These are phyloP conservation scores for Ditylenchus weischeri DNA, from an alignment of 2,888 invertebrate genomes.

Conservation along the genomic window DNA sequence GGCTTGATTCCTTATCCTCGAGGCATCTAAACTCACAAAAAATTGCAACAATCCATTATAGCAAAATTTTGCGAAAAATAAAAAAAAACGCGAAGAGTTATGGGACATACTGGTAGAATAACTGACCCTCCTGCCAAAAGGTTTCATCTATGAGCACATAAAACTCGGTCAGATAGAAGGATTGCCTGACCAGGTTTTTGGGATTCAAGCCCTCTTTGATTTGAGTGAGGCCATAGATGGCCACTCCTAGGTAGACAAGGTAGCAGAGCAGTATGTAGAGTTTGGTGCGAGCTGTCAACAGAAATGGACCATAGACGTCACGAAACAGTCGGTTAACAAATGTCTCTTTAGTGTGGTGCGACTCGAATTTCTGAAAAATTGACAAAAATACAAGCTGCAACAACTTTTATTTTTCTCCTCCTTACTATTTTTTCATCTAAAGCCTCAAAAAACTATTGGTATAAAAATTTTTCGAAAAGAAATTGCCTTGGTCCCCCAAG, in stretches of 20 bases:
- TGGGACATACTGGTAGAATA: too few species aligned
- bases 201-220: constrained; percentile 50
- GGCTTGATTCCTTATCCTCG: too few species aligned
- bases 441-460: too few species aligned
- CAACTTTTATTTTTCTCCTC: too few species aligned
- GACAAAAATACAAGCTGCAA: too few species aligned
- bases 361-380: constrained; percentile 30
- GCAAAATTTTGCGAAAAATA: too few species aligned
- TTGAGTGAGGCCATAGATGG: constrained; percentile 46
- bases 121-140: constrained; percentile 55
- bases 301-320: constrained; percentile 54
- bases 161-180: constrained; percentile 54
- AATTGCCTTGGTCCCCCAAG: too few species aligned
- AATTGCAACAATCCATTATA: too few species aligned
- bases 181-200: constrained; percentile 45
- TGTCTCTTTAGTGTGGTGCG: constrained; percentile 46
- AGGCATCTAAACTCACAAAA: too few species aligned
- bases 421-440: too few species aligned
- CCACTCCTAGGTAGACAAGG: constrained; percentile 45
- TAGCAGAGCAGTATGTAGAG: constrained; percentile 35
- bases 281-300: constrained; percentile 43
- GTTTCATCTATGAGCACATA: constrained; percentile 56
- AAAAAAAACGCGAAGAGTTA: too few species aligned
- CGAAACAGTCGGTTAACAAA: constrained; percentile 55
- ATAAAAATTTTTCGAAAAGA: too few species aligned